Evolutionary conservation across 2,888 invertebrate genomes (phyloP).

Genomic region (Spatulosminthurus flaviceps): DNA sequence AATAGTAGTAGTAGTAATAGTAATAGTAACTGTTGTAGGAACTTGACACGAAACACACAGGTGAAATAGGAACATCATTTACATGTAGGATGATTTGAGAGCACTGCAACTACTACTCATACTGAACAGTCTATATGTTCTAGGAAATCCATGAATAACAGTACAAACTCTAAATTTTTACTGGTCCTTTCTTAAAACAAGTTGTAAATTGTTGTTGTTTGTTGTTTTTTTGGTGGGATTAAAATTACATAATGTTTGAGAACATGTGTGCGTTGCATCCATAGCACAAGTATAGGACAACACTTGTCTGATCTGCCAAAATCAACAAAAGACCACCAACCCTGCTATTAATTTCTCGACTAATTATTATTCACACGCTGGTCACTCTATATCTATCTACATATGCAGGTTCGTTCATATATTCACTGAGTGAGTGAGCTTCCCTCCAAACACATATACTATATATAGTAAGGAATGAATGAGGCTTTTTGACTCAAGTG

Average conservation of each 20-base stretch:
- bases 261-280: constrained; percentile 18
- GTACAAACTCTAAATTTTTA: neutral
- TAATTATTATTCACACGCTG: constrained; percentile 36
- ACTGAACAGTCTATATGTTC: neutral
- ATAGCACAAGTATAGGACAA: neutral
- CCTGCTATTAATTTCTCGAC: constrained; percentile 37
- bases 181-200: neutral
- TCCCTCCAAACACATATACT: too few species aligned
- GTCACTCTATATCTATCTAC: neutral
- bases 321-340: constrained; percentile 32
- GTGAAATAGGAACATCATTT: constrained; percentile 57
- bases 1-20: constrained; percentile 35
- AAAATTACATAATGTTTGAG: constrained; percentile 13
- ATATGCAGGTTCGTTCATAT: too few species aligned
- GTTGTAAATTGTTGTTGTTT: neutral
- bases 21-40: constrained; percentile 48
- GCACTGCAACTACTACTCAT: neutral
- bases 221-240: too few species aligned
- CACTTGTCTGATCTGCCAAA: constrained; percentile 37
- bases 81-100: constrained; percentile 46
- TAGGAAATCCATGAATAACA: neutral
- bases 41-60: constrained; percentile 55
- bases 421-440: too few species aligned
- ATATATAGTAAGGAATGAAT: too few species aligned
- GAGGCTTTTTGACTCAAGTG: neutral